Evolutionary conservation across 2,797 vertebrate species (phyloP), one percentile per base, ranked within the genome.

Genomic region (Tinamus major): DNA sequence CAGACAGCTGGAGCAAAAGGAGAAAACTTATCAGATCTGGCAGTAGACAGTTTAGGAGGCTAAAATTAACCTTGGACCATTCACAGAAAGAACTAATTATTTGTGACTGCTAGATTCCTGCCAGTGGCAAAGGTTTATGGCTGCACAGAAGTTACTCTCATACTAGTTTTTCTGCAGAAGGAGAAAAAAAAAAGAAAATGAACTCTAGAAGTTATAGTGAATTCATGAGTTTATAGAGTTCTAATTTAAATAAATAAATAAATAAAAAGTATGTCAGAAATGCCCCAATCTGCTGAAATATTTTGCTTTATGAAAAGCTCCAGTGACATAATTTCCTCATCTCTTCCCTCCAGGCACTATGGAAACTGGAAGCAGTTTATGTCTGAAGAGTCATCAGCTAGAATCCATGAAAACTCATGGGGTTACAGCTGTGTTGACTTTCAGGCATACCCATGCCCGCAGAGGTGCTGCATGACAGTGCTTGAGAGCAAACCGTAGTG

Each of bases 11-110:
- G 74, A 96, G 85, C 70, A 86, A 78, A 94, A 95, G 79, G 59
- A 94, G 63, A 68, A 96, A 95, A 94, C 72, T 79, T 94, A 97
- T 96, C 95, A 93, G 93, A 95, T 95, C 88, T 96, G 95, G 93
- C 97, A 97, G 95, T 77, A 96, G 91, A 83, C 89, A 94, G 83
- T 92, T 94, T 96, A 96, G 94, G 71, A 96, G 87, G 94, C 93
- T 96, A 96, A 97, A 97, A 97, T 97, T 96, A 97, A 97, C 97
- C 97, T 96, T 96, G 95, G 89, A 96, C 85, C 46, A 20, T 91
- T 96, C 96, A 96, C 44, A 82, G 91, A 86, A 96, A 93, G 86
- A 96, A 86, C 91, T 97, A 96, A 97, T 97, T 96, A 87, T 95
- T 96, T 95, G 92, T 97, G 97, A 97, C 97, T 95, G 92, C 89